Conservation (phyloP, 92 coral and sea anemone species). For the Paragorgia papillata region DNA sequence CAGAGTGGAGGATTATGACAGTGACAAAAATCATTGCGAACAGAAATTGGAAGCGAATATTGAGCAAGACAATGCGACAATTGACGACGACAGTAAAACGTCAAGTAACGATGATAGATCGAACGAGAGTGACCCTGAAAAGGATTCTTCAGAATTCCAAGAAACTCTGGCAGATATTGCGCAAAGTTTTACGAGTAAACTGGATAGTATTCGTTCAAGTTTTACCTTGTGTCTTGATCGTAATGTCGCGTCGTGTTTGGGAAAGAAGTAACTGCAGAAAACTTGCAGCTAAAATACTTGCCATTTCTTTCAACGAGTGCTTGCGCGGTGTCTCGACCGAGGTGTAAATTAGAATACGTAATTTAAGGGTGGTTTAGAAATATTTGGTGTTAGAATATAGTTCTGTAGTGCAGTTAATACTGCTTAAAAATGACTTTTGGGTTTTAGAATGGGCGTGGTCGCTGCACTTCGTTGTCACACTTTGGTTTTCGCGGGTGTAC, state of each 20-base stretch:
- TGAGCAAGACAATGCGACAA: neutral
- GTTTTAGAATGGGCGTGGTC: no score
- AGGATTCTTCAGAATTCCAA: slow-evolving; percentile 45
- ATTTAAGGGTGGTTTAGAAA: no score
- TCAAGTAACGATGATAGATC: slow-evolving; percentile 10
- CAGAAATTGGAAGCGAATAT: neutral
- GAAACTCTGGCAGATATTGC: slow-evolving; percentile 92
- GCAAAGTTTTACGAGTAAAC: slow-evolving; percentile 85
- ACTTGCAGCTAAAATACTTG: no score
- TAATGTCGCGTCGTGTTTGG: slow-evolving; percentile 45
- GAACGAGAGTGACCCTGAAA: neutral
- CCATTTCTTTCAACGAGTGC: no score
- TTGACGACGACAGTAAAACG: neutral
- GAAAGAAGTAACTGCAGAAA: slow-evolving; percentile 43
- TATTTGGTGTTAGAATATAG: no score
- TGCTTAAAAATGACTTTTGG: no score
- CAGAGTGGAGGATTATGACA: slow-evolving; percentile 15
- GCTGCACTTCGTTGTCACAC: no score
- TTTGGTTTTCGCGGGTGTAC: no score
- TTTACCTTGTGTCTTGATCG: slow-evolving; percentile 81
- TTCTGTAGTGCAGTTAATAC: no score
- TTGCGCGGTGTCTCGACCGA: no score
- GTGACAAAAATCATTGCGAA: neutral
- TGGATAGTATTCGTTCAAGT: slow-evolving; percentile 78
- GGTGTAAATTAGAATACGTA: no score